Conservation (phyloP, 1,140 invertebrate species). For the Scaptodrosophila lebanonensis region DNA sequence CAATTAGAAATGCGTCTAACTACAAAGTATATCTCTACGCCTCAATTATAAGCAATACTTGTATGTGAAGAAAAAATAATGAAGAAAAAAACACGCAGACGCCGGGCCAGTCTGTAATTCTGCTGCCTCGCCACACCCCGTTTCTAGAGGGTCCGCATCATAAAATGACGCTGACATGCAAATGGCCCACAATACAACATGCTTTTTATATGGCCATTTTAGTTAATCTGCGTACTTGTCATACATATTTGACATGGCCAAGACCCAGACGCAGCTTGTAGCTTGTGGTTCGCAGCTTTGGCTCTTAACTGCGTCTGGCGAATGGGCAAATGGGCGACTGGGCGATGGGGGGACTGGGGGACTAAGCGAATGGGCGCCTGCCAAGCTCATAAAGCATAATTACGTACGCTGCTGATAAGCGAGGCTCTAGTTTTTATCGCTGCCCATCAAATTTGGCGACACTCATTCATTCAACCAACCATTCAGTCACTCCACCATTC, state of each 20-base stretch:
- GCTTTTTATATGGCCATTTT: conserved; percentile 1
- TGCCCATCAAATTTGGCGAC: conserved; percentile 5
- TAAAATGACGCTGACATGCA: conserved; percentile 46
- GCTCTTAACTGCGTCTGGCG: too few relatives aligned
- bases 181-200: conserved; percentile 6
- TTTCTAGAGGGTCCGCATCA: conserved; percentile 30
- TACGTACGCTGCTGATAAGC: conserved; percentile 11
- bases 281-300: too few relatives aligned
- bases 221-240: conserved; percentile 20
- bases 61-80: too few relatives aligned
- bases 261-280: conserved; percentile 42
- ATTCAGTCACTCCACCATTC: conserved; percentile 2
- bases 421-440: too few relatives aligned
- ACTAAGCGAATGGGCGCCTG: too few relatives aligned
- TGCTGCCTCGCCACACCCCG: conserved; percentile 8
- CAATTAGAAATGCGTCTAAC: too few relatives aligned
- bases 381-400: conserved; percentile 6
- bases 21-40: too few relatives aligned
- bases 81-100: too few relatives aligned
- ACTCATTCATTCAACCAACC: too few relatives aligned
- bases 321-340: too few relatives aligned
- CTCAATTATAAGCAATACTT: too few relatives aligned
- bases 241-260: conserved; percentile 37
- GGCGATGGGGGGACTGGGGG: too few relatives aligned
- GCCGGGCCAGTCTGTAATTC: conserved; percentile 4